Conservation (phyloP, 2,888 invertebrate genomes). For the Ommatoiulus sabulosus region DNA sequence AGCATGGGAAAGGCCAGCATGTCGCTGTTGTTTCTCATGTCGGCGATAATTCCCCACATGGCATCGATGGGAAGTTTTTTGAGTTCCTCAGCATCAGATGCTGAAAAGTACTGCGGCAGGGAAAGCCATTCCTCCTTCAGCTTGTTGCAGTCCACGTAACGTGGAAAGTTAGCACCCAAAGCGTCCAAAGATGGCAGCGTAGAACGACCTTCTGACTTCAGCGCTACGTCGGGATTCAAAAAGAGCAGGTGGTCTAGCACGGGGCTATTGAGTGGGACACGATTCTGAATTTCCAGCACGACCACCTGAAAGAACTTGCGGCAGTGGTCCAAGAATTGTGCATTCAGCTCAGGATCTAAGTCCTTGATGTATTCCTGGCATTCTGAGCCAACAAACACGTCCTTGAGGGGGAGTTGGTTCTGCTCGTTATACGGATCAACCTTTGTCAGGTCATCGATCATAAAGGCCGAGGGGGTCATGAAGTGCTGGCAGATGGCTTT, state of each 20-base stretch:
- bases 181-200: slow-evolving; percentile 26
- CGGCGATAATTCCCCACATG: slow-evolving; percentile 56
- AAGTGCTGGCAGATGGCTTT: slow-evolving; percentile 55
- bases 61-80: slow-evolving; percentile 56
- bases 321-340: slow-evolving; percentile 50
- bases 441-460: slow-evolving; percentile 51
- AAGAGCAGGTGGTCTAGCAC: slow-evolving; percentile 52
- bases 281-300: slow-evolving; percentile 39
- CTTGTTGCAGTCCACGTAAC: not conserved
- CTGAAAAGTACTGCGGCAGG: slow-evolving; percentile 55
- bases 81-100: slow-evolving; percentile 52
- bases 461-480: slow-evolving; percentile 55
- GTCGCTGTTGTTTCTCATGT: slow-evolving; percentile 53
- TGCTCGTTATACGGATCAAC: slow-evolving; percentile 51
- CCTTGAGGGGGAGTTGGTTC: slow-evolving; percentile 52
- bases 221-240: slow-evolving; percentile 53
- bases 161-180: slow-evolving; percentile 27
- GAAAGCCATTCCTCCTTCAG: slow-evolving; percentile 51
- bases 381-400: slow-evolving; percentile 53
- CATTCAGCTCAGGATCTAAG: slow-evolving; percentile 51
- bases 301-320: slow-evolving; percentile 53
- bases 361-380: slow-evolving; percentile 34
- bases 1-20: slow-evolving; percentile 50
- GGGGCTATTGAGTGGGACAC: slow-evolving; percentile 45
- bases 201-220: slow-evolving; percentile 40